phyloP scores from a whole-genome alignment of 2,113 vertebrate genomes.

The Coracopsis vasa region DNA sequence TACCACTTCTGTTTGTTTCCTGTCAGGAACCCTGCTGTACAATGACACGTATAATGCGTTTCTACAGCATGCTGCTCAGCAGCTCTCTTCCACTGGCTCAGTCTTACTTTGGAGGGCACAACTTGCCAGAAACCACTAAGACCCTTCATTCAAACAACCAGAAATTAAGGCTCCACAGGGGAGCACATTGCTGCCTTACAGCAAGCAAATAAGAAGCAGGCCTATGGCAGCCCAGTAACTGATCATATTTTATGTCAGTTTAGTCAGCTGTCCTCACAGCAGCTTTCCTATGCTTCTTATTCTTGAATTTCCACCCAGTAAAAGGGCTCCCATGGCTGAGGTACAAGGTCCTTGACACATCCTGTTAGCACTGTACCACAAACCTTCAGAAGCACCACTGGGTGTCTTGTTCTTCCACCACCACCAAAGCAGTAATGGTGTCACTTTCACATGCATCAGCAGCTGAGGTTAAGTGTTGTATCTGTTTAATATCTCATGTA shows the following conservation, averaged over 20 bases:
- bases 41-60: not conserved
- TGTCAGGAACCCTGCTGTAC: not conserved
- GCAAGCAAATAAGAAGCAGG: not conserved
- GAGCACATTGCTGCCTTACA: not conserved
- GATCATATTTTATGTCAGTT: not conserved
- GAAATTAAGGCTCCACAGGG: not conserved
- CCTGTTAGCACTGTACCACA: not conserved
- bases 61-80: not conserved
- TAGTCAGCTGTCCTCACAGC: not conserved
- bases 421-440: not conserved
- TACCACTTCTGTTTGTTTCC: not conserved
- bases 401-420: not conserved
- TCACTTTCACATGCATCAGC: not conserved
- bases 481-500: not conserved
- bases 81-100: not conserved
- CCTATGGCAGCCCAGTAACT: not conserved
- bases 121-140: not conserved
- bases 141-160: not conserved
- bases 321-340: not conserved
- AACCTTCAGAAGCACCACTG: not conserved
- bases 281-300: not conserved
- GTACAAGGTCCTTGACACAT: not conserved
- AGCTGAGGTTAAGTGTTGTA: conserved; percentile 24
- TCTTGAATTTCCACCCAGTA: not conserved
- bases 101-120: not conserved